A percentile compares a stretch with the other conserved stretches of the same genome.
phyloP scores from a whole-genome alignment of 1,140 invertebrate species.

The Drosophila tropicalis region DNA sequence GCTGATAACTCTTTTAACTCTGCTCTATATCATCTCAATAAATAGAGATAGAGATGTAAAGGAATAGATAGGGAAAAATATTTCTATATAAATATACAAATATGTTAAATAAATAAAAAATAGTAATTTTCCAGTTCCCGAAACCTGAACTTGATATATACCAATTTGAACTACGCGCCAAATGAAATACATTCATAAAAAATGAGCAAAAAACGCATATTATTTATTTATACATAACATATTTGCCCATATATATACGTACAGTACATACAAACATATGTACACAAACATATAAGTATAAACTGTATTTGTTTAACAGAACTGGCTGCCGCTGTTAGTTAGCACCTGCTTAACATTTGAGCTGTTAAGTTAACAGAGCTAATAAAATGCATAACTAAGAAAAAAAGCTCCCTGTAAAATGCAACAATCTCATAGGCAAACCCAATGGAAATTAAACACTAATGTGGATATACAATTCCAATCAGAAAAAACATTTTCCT shows the following conservation, averaged over 20 bases:
- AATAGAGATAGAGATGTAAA: no score
- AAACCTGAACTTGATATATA: slow-evolving; percentile 10
- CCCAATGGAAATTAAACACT: neutral
- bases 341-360: slow-evolving; percentile 3
- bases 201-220: no score
- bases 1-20: slow-evolving; percentile 7
- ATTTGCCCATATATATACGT: no score
- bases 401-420: neutral
- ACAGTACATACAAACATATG: no score
- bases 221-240: neutral
- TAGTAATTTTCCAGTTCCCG: slow-evolving; percentile 1
- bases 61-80: neutral
- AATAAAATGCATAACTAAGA: neutral
- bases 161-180: no score
- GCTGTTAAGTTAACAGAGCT: neutral
- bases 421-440: neutral
- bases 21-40: neutral
- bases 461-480: neutral
- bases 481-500: neutral
- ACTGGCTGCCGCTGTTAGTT: neutral
- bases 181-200: neutral
- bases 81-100: neutral
- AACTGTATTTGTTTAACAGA: slow-evolving; percentile 6
- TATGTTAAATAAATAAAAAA: neutral
- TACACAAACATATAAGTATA: neutral